Evolutionary conservation across 2,888 invertebrate species (phyloP).

Genomic region (Cistogaster globosa): DNA sequence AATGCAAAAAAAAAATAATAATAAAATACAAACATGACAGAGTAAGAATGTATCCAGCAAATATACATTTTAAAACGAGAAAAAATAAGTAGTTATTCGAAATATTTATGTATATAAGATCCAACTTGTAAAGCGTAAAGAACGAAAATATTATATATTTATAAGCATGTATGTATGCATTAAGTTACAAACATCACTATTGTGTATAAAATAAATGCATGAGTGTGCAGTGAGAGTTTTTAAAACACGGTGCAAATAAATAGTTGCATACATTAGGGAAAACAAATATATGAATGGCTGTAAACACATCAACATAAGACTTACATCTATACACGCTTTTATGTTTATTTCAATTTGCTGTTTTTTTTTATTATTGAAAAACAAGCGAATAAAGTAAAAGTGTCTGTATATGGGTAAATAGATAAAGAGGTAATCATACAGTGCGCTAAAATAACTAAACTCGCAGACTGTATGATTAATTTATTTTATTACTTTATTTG

Average conservation of each 20-base stretch:
- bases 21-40: constrained; percentile 18
- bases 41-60: constrained; percentile 36
- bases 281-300: constrained; percentile 35
- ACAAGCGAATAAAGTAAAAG: background rate
- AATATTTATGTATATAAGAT: constrained; percentile 63
- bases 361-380: background rate
- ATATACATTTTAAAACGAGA: constrained; percentile 23
- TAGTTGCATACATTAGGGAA: constrained; percentile 55
- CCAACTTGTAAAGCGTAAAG: constrained; percentile 59
- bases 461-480: no score
- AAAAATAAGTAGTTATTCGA: constrained; percentile 43
- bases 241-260: constrained; percentile 53
- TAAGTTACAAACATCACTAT: background rate
- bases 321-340: constrained; percentile 10
- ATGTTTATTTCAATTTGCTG: constrained; percentile 32
- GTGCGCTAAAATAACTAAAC: no score
- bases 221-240: background rate
- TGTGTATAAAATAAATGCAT: background rate
- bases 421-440: background rate
- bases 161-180: background rate
- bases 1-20: background rate
- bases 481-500: no score
- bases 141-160: constrained; percentile 17
- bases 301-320: background rate
- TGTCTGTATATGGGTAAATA: background rate